Evolutionary conservation across 2,113 vertebrate genomes (phyloP), one percentile per base, ranked within the genome.

Genomic region (Aleadryas rufinucha): DNA sequence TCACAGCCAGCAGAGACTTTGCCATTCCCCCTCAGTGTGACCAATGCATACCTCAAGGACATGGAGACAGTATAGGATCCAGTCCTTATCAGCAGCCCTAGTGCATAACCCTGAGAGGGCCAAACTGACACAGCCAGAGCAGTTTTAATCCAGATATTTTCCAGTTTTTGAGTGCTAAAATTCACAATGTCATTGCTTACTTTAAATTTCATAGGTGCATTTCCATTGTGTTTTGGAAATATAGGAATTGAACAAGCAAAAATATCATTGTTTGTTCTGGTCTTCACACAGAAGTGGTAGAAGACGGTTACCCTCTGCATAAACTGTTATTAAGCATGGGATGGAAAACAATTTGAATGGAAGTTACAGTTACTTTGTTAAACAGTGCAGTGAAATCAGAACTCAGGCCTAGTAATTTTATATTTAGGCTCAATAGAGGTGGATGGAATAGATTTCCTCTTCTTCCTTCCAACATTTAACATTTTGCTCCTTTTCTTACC

Each of bases 1-100:
- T n/a, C 7, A 1, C n/a, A 89, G 21, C 33, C 59, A 52, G 37
- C 41, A 59, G 27, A 78, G 20, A 39, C 18, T 39, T 42, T 26
- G 37, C 47, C 16, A 3, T 35, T 59, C 18, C 8, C 23, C 23
- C 31, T 3, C 1, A 0, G 9, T 9, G 14, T 65, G 33, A 65
- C 11, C 33, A n/a, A 7, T 20, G 14, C 10, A 41, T 24, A 13
- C 26, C 26, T 37, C 30, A 56, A 30, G 30, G 30, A 54, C 33
- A 60, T 3, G 28, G 10, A 60, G 11, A 64, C 39, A 47, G 8
- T 4, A 18, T n/a, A 26, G 13, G 35, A 80, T 54, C 33, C 33
- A 54, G 41, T n/a, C n/a, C 31, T 52, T 61, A 20, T 35, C 44
- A 31, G 8, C 22, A 33, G 10, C 42, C 28, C 22, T 3, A 42